phyloP scores from a whole-genome alignment of 2,113 vertebrate species.

The Herpetotheres cachinnans region DNA sequence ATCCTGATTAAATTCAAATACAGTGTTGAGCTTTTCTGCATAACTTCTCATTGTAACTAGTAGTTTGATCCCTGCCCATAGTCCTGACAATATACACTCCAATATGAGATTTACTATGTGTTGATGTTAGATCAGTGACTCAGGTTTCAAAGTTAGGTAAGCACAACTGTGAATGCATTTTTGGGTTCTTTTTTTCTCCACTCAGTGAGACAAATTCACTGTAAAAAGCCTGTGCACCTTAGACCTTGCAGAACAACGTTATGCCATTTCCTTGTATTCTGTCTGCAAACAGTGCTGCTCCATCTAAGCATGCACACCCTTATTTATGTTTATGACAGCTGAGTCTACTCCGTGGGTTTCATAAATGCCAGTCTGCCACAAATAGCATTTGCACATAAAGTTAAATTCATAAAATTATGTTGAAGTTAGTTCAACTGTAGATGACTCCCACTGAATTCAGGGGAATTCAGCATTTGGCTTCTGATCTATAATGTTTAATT shows the following conservation, averaged over 20 bases:
- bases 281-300: background rate
- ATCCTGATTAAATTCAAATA: background rate
- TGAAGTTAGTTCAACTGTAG: background rate
- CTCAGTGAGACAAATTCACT: background rate
- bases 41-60: background rate
- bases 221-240: background rate
- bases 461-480: background rate
- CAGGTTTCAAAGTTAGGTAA: background rate
- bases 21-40: background rate
- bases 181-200: background rate
- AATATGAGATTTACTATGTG: background rate
- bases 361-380: background rate
- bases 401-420: background rate
- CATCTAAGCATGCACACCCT: background rate
- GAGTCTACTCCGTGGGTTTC: background rate
- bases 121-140: background rate
- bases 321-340: background rate
- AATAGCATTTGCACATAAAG: background rate
- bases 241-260: background rate
- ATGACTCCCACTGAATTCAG: background rate
- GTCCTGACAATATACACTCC: background rate
- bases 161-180: background rate
- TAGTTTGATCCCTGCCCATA: background rate
- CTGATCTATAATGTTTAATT: background rate
- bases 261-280: background rate